phyloP scores from a whole-genome alignment of 2,113 vertebrate genomes.

The Oncorhynchus tshawytscha region DNA sequence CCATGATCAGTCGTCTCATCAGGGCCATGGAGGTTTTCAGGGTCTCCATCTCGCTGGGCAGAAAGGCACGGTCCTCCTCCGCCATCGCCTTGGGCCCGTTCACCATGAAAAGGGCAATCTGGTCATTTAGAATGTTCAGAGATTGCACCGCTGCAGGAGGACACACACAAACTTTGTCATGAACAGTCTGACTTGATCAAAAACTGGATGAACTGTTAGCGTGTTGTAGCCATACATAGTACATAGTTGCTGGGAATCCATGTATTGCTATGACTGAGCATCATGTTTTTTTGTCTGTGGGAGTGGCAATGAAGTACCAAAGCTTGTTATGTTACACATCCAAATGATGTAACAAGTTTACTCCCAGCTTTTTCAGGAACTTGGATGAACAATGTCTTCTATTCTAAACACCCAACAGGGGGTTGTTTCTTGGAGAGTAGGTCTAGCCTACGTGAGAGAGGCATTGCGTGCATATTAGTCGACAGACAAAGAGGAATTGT shows the following conservation, averaged over 20 bases:
- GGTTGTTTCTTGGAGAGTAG: background rate
- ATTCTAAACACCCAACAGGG: background rate
- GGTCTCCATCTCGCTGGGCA: slow-evolving; percentile 82
- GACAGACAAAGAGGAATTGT: background rate
- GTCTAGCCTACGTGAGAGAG: background rate
- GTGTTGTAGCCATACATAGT: background rate
- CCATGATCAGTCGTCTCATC: slow-evolving; percentile 91
- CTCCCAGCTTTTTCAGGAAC: background rate
- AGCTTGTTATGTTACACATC: background rate
- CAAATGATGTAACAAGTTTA: background rate
- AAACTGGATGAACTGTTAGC: background rate
- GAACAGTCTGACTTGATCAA: background rate
- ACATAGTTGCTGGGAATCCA: too few species aligned
- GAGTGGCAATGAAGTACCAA: background rate
- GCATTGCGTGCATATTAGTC: background rate
- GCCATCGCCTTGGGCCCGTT: slow-evolving; percentile 81
- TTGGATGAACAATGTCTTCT: background rate
- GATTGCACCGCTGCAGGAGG: slow-evolving; percentile 85
- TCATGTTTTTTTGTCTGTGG: background rate
- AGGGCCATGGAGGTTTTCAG: slow-evolving; percentile 86
- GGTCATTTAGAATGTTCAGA: slow-evolving; percentile 88
- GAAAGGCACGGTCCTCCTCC: slow-evolving; percentile 79
- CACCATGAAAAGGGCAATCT: slow-evolving; percentile 91
- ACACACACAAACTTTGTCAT: background rate
- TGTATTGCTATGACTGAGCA: background rate